Percentiles rank a stretch among this genome's conserved stretches.
These are phyloP conservation scores for Geococcyx californianus DNA, from an alignment of 2,113 vertebrate genomes.

Conservation along the genomic window DNA sequence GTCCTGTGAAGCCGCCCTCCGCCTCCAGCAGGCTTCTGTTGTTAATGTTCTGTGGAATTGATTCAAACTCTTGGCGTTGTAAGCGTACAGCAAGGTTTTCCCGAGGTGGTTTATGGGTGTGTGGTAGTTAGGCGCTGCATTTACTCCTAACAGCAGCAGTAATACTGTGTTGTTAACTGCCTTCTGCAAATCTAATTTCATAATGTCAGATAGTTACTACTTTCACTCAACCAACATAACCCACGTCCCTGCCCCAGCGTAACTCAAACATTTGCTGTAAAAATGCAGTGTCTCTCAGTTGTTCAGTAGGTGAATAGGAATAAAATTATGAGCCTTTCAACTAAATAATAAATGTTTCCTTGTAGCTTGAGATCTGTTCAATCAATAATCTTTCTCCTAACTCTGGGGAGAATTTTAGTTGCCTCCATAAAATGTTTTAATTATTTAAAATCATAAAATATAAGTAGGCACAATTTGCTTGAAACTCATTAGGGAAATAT, in stretches of 20 bases:
- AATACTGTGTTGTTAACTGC: not conserved
- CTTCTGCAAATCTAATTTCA: conserved; percentile 20
- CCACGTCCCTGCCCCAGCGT: not conserved
- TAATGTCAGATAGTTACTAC: conserved; percentile 18
- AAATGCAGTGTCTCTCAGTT: not conserved
- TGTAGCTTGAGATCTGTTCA: conserved; percentile 45
- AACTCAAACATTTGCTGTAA: not conserved
- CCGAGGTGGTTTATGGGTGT: not conserved
- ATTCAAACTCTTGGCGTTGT: not conserved
- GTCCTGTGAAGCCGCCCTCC: not conserved
- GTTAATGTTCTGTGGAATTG: not conserved
- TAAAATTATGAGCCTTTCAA: conserved; percentile 62
- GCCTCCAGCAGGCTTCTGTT: not conserved
- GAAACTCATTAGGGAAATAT: conserved; percentile 67
- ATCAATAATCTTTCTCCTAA: conserved; percentile 66
- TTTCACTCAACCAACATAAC: not conserved
- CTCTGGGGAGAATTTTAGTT: conserved; percentile 69
- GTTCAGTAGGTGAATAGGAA: conserved; percentile 17
- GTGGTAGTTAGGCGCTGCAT: not conserved
- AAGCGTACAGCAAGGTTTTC: not conserved
- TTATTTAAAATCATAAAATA: conserved; percentile 74
- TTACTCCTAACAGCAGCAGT: conserved; percentile 15
- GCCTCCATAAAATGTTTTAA: conserved; percentile 74
- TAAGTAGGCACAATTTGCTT: conserved; percentile 69
- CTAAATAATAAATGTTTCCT: conserved; percentile 44